These are phyloP conservation scores for Kryphioiulus occultus DNA, from an alignment of 2,888 invertebrate species.

Conservation along the genomic window DNA sequence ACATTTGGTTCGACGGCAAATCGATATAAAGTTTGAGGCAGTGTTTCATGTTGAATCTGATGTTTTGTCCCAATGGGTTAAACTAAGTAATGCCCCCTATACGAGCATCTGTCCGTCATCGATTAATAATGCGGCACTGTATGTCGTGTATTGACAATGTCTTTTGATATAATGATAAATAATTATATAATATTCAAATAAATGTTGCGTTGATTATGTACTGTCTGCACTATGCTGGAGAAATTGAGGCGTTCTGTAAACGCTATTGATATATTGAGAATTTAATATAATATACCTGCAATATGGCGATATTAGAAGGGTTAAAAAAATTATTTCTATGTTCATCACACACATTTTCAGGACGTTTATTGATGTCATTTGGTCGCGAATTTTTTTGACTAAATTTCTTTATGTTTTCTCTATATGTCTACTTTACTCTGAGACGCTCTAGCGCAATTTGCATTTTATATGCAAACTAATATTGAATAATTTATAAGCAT, in stretches of 20 bases:
- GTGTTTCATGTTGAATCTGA: neutral
- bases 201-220: too few species aligned
- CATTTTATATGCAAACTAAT: neutral
- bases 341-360: neutral
- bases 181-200: too few species aligned
- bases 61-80: neutral
- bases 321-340: too few species aligned
- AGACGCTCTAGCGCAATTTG: neutral
- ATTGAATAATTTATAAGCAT: neutral
- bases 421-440: neutral
- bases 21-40: neutral
- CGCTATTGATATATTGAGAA: too few species aligned
- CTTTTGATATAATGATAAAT: neutral
- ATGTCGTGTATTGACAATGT: neutral
- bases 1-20: neutral
- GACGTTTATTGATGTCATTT: neutral
- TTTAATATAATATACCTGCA: too few species aligned
- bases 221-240: too few species aligned
- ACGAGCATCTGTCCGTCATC: neutral
- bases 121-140: too few species aligned
- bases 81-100: neutral
- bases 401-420: neutral
- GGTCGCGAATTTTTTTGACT: neutral
- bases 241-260: too few species aligned
- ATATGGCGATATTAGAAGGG: too few species aligned